Base-by-base conservation (phyloP, 2,888 invertebrate genomes). In the Noctua fimbriata region DNA sequence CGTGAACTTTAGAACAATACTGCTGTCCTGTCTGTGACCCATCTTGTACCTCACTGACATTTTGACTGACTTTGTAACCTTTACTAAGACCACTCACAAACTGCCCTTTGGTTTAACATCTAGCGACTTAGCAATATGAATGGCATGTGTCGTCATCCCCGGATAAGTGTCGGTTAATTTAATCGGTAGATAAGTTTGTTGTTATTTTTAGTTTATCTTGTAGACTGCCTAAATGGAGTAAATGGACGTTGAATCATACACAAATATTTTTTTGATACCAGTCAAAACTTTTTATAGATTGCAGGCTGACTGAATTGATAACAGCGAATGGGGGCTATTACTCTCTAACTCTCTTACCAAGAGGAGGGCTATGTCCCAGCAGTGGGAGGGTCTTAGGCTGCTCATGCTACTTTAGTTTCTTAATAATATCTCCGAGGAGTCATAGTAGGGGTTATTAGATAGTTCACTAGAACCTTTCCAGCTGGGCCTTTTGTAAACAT, bases 1-100 rank as follows among this genome's bases (percentile, higher is more conserved):
- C 7, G 32, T n/a, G 78, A 78, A 36, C 65, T 78, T 78, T 66
- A 16, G 16, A 47, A 58, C 58, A 67, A 24, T 41, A 60, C 6
- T 0, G 1, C 41, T 41, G 18, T 7, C 21, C 28, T 36, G 10
- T 36, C 18, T 10, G 28, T 47, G 21, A 66, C 81, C 66, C 58
- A 44, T n/a, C 16, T 67, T 49, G 28, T 21, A n/a, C 21, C 49
- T 21, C 24, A 9, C 66, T 79, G 82, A 44, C 82, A 79, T 81
- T 81, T 58, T 6, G 32, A 18, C 16, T 41, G 24, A 67, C 28
- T 65, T 41, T 10, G 21, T 67, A 32, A 73, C 73, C 73, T 81
- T 81, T 49, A 21, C 47, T 18, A 41, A 21, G 21, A 73, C 24
- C 7, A 32, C 18, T 69, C 16, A 7, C 36, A 47, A 49, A 55